Base-by-base conservation (phyloP, 2,797 vertebrate genomes). In the Trematomus bernacchii region DNA sequence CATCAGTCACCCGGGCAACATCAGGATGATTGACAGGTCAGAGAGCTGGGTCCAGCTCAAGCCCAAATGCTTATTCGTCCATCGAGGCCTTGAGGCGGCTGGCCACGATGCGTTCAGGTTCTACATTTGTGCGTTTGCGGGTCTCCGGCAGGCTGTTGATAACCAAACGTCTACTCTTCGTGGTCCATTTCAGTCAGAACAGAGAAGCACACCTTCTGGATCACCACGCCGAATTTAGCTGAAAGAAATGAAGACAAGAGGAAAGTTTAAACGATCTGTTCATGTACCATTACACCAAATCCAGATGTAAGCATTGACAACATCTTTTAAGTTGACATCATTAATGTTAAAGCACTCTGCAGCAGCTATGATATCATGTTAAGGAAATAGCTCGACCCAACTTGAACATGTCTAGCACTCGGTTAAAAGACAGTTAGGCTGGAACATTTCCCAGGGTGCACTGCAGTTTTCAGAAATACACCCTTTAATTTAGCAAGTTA, bases 151-250 rank as follows among this genome's bases (percentile, higher is more conserved):
- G 37, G 21, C 13, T 18, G 42, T 23, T 12, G 6, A 21, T 55
- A 15, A 51, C 27, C 27, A 27, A 27, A 5, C 27, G 27, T 54
- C 80, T 93, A 96, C 71, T 95, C 89, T 0, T 2, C 71, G 62
- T 95, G 90, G 68, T 85, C 97, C 96, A 97, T 95, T 87, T 98
- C 97, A 0, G 97, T 96, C 86, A 97, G 75, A 52, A 98, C 97
- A 1, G 96, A 97, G 88, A 66, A 95, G 87, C 96, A 97, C 37
- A 96, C 86, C 55, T 97, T 93, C 92, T 98, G 97, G 76, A 97
- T 94, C 57, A 97, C 68, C 33, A 91, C 0, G 2, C 96, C 96
- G 0, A 75, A 83, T 2, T 93, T 92, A 10, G 96, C 97, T 98
- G 77, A 58, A 87, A 84, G 65, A 85, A 54, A 77, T 13, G 72